A percentile compares a stretch with the other conserved stretches of the same genome.
Evolutionary conservation across 2,797 vertebrate species (phyloP).

Genomic region (Chanos chanos): DNA sequence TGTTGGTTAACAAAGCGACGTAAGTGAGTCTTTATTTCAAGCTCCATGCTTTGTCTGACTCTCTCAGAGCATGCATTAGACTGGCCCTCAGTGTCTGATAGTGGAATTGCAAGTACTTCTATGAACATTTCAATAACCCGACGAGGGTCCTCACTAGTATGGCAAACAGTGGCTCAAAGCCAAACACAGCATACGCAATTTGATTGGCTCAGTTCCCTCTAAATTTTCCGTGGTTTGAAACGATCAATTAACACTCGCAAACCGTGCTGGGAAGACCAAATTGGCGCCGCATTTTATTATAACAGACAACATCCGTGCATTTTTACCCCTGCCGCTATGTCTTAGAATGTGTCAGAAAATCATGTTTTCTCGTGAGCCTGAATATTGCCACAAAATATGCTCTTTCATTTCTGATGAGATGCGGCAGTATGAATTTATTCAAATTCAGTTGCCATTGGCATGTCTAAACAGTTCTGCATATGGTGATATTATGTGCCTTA

Average conservation of each 20-base stretch:
- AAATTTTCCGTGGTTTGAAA: slow-evolving; percentile 62
- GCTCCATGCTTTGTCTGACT: not conserved
- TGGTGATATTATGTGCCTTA: no score
- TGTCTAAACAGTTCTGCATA: no score
- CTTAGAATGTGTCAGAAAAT: slow-evolving; percentile 30
- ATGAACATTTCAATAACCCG: not conserved
- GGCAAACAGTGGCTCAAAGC: slow-evolving; percentile 26
- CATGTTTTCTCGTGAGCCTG: slow-evolving; percentile 31
- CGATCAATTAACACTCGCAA: slow-evolving; percentile 69
- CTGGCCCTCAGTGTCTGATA: slow-evolving; percentile 53
- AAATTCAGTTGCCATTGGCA: no score
- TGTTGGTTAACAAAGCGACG: slow-evolving; percentile 15
- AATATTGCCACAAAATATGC: slow-evolving; percentile 27
- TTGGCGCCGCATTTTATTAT: slow-evolving; percentile 70
- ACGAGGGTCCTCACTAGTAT: not conserved
- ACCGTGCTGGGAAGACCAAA: slow-evolving; percentile 64
- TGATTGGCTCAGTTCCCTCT: slow-evolving; percentile 59
- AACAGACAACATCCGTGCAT: slow-evolving; percentile 62
- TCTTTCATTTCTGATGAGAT: slow-evolving; percentile 17
- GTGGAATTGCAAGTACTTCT: slow-evolving; percentile 11
- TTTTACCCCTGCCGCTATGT: slow-evolving; percentile 36
- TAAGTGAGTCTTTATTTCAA: not conserved
- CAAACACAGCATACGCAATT: slow-evolving; percentile 54
- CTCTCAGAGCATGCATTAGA: slow-evolving; percentile 57
- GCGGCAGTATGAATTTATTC: slow-evolving; percentile 13